Base-by-base conservation (phyloP, 2,113 vertebrate species). In the Xiphophorus couchianus region DNA sequence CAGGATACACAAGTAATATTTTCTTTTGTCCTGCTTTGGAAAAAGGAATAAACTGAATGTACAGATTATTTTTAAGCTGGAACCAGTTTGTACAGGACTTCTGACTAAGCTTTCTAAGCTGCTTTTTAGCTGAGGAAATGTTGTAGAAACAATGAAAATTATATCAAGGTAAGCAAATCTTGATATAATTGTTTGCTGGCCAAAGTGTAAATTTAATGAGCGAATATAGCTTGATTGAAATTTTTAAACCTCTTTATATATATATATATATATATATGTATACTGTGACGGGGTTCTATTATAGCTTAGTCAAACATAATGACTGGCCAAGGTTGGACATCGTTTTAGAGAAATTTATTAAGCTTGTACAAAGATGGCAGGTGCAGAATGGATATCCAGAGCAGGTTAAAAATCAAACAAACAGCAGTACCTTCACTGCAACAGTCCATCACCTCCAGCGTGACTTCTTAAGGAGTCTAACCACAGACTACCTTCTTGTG, bases 161-260 rank as follows among this genome's bases (percentile, higher is more conserved):
- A 12, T n/a, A 30, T 66, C 10, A 15, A 15, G 19, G 54, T 4
- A 54, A 63, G 44, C 54, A 62, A 73, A 75, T n/a, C 65, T 37
- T 76, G 15, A 76, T 71, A 44, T 44, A 71, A 83, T 80, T 72
- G 54, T 71, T 83, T 71, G 33, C 73, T 42, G 64, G 86, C 78
- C 82, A 84, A 90, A 89, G 76, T 65, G n/a, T 60, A 78, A 86
- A 10, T 31, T 44, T 27, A 75, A 84, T 69, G 11, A 28, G 35
- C 82, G 86, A 77, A 72, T 69, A 73, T 61, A 83, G 74, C 67
- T 79, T 66, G 62, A 72, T 33, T 42, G 73, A 68, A 64, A 83
- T 68, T 86, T 84, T 77, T 73, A 84, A 71, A 85, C 76, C 37
- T 66, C 31, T 58, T 72, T 8, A 37, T 8, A 39, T 12, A 39